A percentile compares a stretch with the other conserved stretches of the same genome.
These are phyloP conservation scores for Podarcis siculus DNA, from an alignment of 2,797 vertebrate species.

Conservation along the genomic window DNA sequence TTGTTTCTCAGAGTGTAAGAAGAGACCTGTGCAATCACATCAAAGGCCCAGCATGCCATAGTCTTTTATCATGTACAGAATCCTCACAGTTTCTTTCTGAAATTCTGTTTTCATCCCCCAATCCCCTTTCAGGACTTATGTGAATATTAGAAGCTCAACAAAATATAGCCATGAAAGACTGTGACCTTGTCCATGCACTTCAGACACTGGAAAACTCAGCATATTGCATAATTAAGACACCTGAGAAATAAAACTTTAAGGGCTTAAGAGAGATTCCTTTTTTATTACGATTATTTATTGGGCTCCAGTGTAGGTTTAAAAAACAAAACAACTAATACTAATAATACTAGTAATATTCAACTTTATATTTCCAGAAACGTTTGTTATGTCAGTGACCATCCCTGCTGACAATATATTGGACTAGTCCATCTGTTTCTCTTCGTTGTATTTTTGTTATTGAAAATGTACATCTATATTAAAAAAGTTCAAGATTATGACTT, in stretches of 20 bases:
- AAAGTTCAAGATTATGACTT: not conserved
- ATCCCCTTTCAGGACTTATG: not conserved
- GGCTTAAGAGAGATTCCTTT: not conserved
- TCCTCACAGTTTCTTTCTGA: not conserved
- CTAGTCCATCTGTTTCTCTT: conserved; percentile 27
- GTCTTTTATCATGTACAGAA: not conserved
- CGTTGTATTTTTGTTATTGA: conserved; percentile 16
- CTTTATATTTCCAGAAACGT: not conserved
- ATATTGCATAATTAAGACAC: not conserved
- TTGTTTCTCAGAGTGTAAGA: no score
- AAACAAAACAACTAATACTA: not conserved
- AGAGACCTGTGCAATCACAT: no score
- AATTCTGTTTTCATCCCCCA: not conserved
- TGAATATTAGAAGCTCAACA: not conserved
- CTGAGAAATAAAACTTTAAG: not conserved
- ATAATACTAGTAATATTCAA: not conserved
- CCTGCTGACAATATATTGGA: not conserved
- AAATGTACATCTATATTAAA: conserved; percentile 14
- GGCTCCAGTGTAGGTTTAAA: not conserved
- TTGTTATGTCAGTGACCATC: conserved; percentile 2
- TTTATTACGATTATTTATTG: conserved; percentile 13
- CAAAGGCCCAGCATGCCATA: no score
- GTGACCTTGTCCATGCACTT: not conserved
- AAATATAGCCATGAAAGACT: not conserved
- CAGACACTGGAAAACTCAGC: not conserved